These are phyloP conservation scores for Xiphorhynchus erythropygius DNA, from an alignment of 2,797 vertebrate genomes.

Conservation along the genomic window DNA sequence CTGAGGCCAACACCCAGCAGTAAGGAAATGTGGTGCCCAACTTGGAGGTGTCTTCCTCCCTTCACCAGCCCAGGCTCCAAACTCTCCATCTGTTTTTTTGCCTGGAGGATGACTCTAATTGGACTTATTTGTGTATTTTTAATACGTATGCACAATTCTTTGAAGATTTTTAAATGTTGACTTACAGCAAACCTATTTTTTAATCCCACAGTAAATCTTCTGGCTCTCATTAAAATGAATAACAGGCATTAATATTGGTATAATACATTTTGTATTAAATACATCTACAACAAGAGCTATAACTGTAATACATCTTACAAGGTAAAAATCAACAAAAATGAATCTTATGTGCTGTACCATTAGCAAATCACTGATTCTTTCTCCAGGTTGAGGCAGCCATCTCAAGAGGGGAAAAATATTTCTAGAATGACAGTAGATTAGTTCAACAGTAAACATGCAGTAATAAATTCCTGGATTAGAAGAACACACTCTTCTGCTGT, in stretches of 20 bases:
- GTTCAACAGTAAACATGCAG: conserved; percentile 42
- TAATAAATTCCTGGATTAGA: conserved; percentile 25
- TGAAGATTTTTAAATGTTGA: background rate
- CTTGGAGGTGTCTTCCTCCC: background rate
- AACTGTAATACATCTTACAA: conserved; percentile 42
- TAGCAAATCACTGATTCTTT: background rate
- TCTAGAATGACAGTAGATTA: conserved; percentile 38
- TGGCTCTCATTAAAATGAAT: conserved; percentile 17
- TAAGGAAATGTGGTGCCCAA: background rate
- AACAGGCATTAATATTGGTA: background rate
- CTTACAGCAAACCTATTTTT: background rate
- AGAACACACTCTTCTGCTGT: background rate
- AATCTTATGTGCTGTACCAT: background rate
- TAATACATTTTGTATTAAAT: conserved; percentile 35
- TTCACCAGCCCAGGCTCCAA: background rate
- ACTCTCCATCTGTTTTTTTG: background rate
- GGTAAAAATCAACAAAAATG: conserved; percentile 16
- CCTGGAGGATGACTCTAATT: background rate
- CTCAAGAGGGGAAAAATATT: conserved; percentile 23
- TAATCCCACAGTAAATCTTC: background rate
- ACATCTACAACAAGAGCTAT: background rate
- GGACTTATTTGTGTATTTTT: background rate
- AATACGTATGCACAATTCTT: background rate
- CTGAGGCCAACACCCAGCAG: background rate
- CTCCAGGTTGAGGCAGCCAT: conserved; percentile 9